A percentile compares a stretch with the other conserved stretches of the same genome.
Evolutionary conservation across 37 sponge, comb jelly and placozoan species (phyloP).

Genomic region (Crambe crambe): DNA sequence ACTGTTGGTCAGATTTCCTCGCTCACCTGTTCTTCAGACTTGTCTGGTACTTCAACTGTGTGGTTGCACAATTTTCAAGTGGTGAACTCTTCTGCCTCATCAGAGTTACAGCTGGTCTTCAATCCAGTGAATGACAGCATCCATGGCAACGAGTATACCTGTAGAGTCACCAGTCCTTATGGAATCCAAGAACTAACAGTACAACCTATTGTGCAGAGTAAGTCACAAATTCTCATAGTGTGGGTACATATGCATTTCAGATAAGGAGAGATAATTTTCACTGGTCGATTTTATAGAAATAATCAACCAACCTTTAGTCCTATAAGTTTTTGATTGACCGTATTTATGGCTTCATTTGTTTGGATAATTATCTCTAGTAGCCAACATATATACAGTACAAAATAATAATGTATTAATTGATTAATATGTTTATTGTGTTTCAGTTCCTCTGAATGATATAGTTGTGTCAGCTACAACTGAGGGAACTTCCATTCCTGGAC

Average conservation of each 20-base stretch:
- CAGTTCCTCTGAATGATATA: conserved; percentile 11
- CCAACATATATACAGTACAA: too few relatives aligned
- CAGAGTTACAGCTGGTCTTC: neutral
- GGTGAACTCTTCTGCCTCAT: neutral
- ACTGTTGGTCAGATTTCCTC: conserved; percentile 1
- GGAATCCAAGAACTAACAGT: conserved; percentile 11
- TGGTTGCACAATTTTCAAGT: conserved; percentile 18
- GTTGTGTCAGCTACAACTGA: neutral
- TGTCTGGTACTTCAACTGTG: neutral
- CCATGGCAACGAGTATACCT: conserved; percentile 15
- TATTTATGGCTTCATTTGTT: too few relatives aligned
- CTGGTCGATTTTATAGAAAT: too few relatives aligned
- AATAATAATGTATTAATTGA: neutral
- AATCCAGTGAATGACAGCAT: conserved; percentile 34
- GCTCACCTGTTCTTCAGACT: conserved; percentile 6
- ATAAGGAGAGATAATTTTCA: too few relatives aligned
- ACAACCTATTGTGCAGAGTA: neutral
- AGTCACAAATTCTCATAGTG: neutral
- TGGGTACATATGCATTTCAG: neutral
- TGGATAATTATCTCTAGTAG: neutral
- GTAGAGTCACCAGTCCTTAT: conserved; percentile 9
- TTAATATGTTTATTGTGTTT: neutral
- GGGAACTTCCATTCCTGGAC: neutral
- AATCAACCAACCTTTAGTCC: too few relatives aligned
- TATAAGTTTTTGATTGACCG: too few relatives aligned